phyloP scores from a whole-genome alignment of 2,797 vertebrate species.

The Chelon labrosus region DNA sequence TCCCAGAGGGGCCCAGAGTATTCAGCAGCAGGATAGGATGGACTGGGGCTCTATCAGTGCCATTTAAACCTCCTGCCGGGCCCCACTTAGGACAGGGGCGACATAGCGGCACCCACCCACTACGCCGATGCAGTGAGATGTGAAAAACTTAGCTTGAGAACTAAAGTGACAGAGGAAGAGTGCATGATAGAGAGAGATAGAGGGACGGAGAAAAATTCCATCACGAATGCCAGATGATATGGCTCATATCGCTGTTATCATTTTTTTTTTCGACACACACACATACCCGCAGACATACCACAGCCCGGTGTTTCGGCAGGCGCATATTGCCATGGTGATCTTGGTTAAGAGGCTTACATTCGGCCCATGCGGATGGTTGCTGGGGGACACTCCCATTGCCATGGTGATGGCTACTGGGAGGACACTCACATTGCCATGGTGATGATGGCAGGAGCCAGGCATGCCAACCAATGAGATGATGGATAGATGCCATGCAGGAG shows the following conservation, averaged over 20 bases:
- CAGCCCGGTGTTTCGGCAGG: constrained; percentile 58
- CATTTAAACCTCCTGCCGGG: constrained; percentile 68
- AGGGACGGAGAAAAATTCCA: constrained; percentile 12
- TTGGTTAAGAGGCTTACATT: constrained; percentile 85
- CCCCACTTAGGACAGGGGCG: constrained; percentile 49
- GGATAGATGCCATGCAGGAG: constrained; percentile 83
- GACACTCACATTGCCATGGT: constrained; percentile 85
- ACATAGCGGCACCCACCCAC: constrained; percentile 42
- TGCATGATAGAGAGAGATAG: constrained; percentile 11
- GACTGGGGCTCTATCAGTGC: constrained; percentile 49
- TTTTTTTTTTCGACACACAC: constrained; percentile 22
- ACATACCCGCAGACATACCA: constrained; percentile 51
- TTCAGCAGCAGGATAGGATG: constrained; percentile 48
- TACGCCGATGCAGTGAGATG: constrained; percentile 47
- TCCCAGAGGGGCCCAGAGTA: constrained; percentile 51
- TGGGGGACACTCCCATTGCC: constrained; percentile 85
- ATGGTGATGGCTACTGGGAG: constrained; percentile 84
- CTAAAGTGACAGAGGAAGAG: constrained; percentile 22
- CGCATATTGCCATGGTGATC: constrained; percentile 82
- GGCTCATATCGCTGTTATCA: constrained; percentile 27
- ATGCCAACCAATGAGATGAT: constrained; percentile 85
- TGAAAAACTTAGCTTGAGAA: constrained; percentile 31
- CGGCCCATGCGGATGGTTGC: constrained; percentile 82
- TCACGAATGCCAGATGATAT: constrained; percentile 31
- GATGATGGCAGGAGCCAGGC: constrained; percentile 82